These are phyloP conservation scores for Arothron firmamentum DNA, from an alignment of 2,113 vertebrate genomes.

Conservation along the genomic window DNA sequence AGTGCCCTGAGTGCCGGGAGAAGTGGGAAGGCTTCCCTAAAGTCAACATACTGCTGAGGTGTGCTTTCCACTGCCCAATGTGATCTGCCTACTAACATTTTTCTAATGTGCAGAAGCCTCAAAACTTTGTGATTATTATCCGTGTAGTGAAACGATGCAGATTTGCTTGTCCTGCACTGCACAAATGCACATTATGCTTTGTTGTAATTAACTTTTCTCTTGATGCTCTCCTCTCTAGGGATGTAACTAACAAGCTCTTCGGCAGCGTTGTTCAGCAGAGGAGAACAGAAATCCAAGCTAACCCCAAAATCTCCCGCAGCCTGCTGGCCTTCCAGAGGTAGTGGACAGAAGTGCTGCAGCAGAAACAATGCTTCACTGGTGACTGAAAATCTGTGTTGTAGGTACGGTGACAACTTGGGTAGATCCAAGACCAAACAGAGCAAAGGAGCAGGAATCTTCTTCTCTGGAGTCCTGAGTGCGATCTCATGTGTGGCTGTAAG, in stretches of 20 bases:
- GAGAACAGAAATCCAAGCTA: constrained; percentile 79
- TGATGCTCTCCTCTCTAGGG: constrained; percentile 64
- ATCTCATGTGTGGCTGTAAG: constrained; percentile 88
- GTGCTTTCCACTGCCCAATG: constrained; percentile 30
- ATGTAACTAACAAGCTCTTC: constrained; percentile 89
- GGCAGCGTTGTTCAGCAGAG: constrained; percentile 78
- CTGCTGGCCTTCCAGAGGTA: constrained; percentile 85
- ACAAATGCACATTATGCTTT: not conserved
- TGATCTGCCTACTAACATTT: not conserved
- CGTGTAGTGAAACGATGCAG: too few species aligned
- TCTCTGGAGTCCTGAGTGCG: constrained; percentile 86
- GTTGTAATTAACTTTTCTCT: not conserved
- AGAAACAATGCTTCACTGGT: not conserved
- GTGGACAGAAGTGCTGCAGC: not conserved
- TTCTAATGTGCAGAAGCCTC: not conserved
- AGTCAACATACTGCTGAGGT: constrained; percentile 94
- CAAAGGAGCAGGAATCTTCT: constrained; percentile 81
- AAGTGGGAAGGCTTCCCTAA: constrained; percentile 96
- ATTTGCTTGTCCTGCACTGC: not conserved
- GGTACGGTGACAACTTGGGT: constrained; percentile 75
- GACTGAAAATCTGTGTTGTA: constrained; percentile 20
- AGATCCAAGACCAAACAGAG: constrained; percentile 61
- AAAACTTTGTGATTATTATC: too few species aligned
- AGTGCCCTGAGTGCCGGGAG: constrained; percentile 91
- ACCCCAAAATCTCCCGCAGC: constrained; percentile 74